These are phyloP conservation scores for Thunnus thynnus DNA, from an alignment of 2,113 vertebrate genomes.

Conservation along the genomic window DNA sequence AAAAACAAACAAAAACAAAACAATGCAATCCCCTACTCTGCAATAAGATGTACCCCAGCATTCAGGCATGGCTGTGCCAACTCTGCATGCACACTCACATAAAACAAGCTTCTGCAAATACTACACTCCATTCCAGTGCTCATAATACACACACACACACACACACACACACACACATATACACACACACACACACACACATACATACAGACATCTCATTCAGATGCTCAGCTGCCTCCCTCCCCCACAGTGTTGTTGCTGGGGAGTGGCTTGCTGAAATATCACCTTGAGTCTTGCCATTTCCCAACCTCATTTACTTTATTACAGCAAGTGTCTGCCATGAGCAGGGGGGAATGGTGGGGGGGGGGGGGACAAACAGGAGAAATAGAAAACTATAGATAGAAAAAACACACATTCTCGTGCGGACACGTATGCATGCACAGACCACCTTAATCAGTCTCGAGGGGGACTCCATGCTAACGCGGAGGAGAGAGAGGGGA, in stretches of 20 bases:
- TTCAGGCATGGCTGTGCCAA: neutral
- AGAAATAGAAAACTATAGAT: conserved; percentile 53
- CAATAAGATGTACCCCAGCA: neutral
- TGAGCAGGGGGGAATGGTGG: conserved; percentile 33
- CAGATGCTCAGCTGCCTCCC: conserved; percentile 46
- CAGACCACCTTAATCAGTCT: conserved; percentile 69
- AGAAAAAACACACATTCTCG: neutral
- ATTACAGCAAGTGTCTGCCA: conserved; percentile 80
- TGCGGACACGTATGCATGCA: conserved; percentile 1
- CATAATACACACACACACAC: neutral
- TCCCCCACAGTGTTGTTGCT: conserved; percentile 63
- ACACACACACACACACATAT: neutral
- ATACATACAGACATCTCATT: conserved; percentile 51
- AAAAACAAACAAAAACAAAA: too few species aligned
- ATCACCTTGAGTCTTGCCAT: conserved; percentile 80
- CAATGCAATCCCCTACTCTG: neutral
- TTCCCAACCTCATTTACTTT: conserved; percentile 84
- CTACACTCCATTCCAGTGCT: neutral
- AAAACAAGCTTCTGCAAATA: conserved; percentile 12
- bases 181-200: neutral
- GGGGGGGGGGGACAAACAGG: conserved; percentile 54
- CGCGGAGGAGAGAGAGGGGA: conserved; percentile 41
- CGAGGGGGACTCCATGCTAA: conserved; percentile 47
- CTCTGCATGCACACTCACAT: neutral
- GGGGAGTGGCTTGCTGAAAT: conserved; percentile 77